Evolutionary conservation across 2,113 vertebrate species (phyloP), one percentile per base, ranked within the genome.

Genomic region (Dromaius novaehollandiae): DNA sequence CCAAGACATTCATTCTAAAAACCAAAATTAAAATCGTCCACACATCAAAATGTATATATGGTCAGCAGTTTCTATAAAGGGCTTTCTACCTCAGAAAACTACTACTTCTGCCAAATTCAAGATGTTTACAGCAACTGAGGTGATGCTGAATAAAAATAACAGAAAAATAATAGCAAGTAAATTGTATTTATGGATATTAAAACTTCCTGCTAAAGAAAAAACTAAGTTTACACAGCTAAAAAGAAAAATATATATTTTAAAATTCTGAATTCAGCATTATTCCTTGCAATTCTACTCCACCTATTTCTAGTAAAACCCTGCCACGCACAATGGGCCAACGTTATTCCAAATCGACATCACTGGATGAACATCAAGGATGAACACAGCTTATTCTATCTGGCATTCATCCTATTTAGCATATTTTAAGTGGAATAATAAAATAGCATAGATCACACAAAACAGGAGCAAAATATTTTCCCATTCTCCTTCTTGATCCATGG

Each of bases 41-140:
- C 32, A 74, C 42, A 89, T 56, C 82, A 89, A 89, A 96, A 80
- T 34, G 44, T 55, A 64, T 89, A 50, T 74, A 87, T 3, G 34
- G 66, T 88, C 95, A 96, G 50, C 81, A 93, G 65, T 85, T 95
- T 90, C 74, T 78, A 78, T 76, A 34, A 91, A 86, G 53, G 63
- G 55, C 50, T 80, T 94, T 85, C 55, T 93, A 90, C 55, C n/a
- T 87, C 46, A 53, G 4, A 8, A 89, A 92, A 93, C n/a, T 40
- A 80, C 46, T 55, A 34, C 13, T 85, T 34, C 55, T 95, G 89
- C 82, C 71, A 93, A 83, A 90, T 83, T 91, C 50, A 46, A 19
- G 50, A 76, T 90, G 68, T 82, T 89, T 80, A 80, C 28, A 76
- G 85, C 32, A 93, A 88, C 38, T 50, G 68, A 91, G 34, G 53